Conservation (phyloP, 2,888 invertebrate species). For the Amblyjoppa fuscipennis region DNA sequence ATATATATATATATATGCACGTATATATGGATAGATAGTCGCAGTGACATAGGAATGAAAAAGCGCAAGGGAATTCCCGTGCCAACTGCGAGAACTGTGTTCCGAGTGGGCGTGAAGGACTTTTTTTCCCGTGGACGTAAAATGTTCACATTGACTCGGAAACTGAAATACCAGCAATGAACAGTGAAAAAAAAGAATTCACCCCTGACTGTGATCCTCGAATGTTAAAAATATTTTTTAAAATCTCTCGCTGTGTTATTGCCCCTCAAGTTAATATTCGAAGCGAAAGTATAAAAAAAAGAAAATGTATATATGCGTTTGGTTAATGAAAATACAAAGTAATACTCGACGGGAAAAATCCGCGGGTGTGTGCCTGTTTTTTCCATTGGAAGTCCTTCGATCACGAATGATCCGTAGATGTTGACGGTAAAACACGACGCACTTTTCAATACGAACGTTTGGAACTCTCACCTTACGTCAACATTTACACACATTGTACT, state of each 20-base stretch:
- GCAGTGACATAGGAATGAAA: conserved; percentile 53
- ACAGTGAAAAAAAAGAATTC: conserved; percentile 4
- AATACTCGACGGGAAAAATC: conserved; percentile 3
- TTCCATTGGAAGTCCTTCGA: neutral
- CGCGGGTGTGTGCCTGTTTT: neutral
- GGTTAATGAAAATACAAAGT: neutral
- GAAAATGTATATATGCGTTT: neutral
- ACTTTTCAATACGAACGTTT: conserved; percentile 20
- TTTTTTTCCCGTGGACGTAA: conserved; percentile 33
- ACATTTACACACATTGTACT: conserved; percentile 49
- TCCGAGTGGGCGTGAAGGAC: conserved; percentile 35
- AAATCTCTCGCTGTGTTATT: neutral
- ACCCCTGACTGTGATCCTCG: conserved; percentile 17
- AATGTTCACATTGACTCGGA: conserved; percentile 13
- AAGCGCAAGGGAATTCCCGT: conserved; percentile 52
- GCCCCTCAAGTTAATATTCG: conserved; percentile 5
- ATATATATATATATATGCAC: too few species aligned
- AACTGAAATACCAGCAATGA: conserved; percentile 25
- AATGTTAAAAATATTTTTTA: conserved; percentile 13
- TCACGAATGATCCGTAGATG: conserved; percentile 53
- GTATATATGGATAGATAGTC: neutral
- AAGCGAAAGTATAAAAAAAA: neutral
- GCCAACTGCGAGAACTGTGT: conserved; percentile 30
- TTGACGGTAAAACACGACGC: conserved; percentile 12
- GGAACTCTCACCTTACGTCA: neutral